phyloP scores from a whole-genome alignment of 2,113 vertebrate species.

The Syrmaticus mikado region DNA sequence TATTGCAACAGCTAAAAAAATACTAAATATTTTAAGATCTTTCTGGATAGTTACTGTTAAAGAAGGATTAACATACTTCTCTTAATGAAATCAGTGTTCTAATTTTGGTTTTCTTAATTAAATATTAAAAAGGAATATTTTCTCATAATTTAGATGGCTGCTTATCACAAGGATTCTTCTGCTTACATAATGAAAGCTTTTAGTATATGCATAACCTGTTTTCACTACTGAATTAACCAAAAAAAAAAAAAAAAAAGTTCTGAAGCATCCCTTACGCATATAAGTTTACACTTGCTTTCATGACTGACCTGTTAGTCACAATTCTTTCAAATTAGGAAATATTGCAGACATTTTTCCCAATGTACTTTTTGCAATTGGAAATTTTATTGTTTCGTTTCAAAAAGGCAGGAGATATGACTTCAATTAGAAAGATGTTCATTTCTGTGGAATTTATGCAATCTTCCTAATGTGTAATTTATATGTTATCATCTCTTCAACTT shows the following conservation, averaged over 20 bases:
- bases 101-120: neutral
- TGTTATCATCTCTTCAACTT: neutral
- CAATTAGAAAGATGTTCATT: neutral
- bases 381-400: neutral
- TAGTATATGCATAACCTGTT: neutral
- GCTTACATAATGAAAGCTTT: neutral
- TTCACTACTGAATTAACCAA: neutral
- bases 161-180: neutral
- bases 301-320: neutral
- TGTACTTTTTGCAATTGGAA: neutral
- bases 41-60: neutral
- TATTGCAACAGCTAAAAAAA: neutral
- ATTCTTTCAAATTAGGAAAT: neutral
- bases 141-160: neutral
- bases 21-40: neutral
- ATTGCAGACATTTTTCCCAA: neutral
- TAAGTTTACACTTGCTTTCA: neutral
- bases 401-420: neutral
- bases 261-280: neutral
- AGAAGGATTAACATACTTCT: neutral
- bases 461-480: neutral
- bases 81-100: neutral
- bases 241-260: neutral
- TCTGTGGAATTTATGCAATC: neutral
- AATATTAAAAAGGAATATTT: neutral